Base-by-base conservation (phyloP, 2,888 invertebrate genomes). In the Dendrolimus houi region DNA sequence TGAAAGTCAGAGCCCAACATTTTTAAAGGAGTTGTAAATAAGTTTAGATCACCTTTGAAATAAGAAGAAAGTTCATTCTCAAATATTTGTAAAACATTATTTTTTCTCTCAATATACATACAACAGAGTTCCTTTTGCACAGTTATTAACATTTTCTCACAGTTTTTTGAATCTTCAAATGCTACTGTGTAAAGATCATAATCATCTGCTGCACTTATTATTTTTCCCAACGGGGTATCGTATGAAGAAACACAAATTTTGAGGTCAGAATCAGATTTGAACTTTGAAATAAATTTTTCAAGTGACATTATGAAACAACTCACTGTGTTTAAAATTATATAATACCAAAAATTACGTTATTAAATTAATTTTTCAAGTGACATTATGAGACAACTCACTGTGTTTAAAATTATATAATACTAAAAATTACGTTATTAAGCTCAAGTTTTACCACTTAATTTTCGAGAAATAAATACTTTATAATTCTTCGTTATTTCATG, bases 1-100 rank as follows among this genome's bases (percentile, higher is more conserved):
- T 89, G 89, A 72, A 88, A 91, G 52, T 83, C 79, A 0, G 89
- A 81, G 10, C 90, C 91, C 62, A 78, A 64, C 12, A 72, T 74
- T 74, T 84, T 83, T n/a, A 88, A 60, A 9, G 86, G 83, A 13
- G 81, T 66, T 41, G 75, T 70, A 62, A 90, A 90, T 55, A 75
- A 77, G 56, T 77, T 82, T 0, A 85, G 63, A 58, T 76, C 72
- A n/a, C 84, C 83, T 17, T 72, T 62, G 61, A 86, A 83, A 65
- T 87, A 87, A 1, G 66, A 64, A 2, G 61, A 55, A 7, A 87
- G 60, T 69, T 87, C 80, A 0, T 63, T 41, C 62, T 81, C 74
- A 53, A 87, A 72, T 53, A 66, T 64, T 13, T 69, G 47, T 6
- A 85, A 62, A 14, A 83, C 56, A 59, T 71, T 67, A 60, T 82